A percentile compares a stretch with the other conserved stretches of the same genome.
Conservation (phyloP, 2,113 vertebrate genomes). For the Acinonyx jubatus region DNA sequence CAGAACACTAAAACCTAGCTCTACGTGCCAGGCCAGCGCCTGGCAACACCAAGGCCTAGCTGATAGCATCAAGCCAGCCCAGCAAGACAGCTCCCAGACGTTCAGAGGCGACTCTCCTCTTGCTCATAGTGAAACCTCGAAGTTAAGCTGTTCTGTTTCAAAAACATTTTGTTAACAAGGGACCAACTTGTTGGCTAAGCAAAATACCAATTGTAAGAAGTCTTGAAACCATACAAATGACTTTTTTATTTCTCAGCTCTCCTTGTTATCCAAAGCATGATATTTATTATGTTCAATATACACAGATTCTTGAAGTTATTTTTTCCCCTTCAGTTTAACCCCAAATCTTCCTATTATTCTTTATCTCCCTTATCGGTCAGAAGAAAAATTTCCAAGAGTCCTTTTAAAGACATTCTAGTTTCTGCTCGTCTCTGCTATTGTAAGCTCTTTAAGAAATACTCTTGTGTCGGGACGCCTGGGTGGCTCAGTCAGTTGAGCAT, state of each 20-base stretch:
- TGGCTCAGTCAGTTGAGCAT: too few species aligned
- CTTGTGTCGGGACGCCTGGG: too few species aligned
- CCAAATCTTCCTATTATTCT: background rate
- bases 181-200: background rate
- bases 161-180: background rate
- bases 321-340: background rate
- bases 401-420: background rate
- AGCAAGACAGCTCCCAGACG: background rate
- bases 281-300: background rate
- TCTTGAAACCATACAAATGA: background rate
- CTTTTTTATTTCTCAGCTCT: background rate
- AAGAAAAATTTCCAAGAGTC: background rate
- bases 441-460: background rate
- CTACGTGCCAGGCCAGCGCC: background rate
- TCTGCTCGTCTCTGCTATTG: background rate
- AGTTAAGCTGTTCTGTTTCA: background rate
- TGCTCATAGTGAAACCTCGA: background rate
- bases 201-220: background rate
- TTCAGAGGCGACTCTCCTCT: background rate
- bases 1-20: background rate
- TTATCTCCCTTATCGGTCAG: background rate
- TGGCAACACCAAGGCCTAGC: too few species aligned
- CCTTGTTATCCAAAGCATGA: background rate
- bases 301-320: background rate
- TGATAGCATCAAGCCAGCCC: background rate